These are phyloP conservation scores for Nibea coibor DNA, from an alignment of 2,113 vertebrate species.

Conservation along the genomic window DNA sequence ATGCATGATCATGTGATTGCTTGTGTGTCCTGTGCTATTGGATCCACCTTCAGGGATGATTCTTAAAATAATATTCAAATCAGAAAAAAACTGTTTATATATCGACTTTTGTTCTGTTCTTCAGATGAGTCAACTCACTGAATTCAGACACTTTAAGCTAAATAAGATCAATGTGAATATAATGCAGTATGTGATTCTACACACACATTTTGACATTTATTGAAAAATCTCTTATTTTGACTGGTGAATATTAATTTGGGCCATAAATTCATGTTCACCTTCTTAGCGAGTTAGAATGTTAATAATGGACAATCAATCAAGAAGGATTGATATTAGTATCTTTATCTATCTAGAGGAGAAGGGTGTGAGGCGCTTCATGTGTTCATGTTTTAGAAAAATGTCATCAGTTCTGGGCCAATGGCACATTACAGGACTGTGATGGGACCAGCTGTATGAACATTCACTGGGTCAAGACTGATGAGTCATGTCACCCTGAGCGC, in stretches of 20 bases:
- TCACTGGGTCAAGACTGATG: not conserved
- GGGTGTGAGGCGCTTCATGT: not conserved
- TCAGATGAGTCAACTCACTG: not conserved
- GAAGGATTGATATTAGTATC: not conserved
- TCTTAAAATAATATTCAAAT: not conserved
- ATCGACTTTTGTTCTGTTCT: not conserved
- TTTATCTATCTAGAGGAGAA: not conserved
- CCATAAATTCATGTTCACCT: no score
- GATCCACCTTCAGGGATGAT: not conserved
- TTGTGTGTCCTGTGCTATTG: not conserved
- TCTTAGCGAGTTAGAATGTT: not conserved
- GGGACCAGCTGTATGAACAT: not conserved
- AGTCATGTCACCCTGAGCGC: not conserved
- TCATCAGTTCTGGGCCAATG: not conserved
- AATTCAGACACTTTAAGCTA: not conserved
- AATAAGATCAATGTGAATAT: not conserved
- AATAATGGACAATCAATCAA: not conserved
- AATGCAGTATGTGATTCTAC: no score
- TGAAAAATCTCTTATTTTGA: no score
- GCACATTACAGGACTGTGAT: not conserved
- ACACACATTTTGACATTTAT: no score
- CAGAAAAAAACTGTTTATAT: not conserved
- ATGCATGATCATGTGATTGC: not conserved
- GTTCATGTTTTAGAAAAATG: not conserved
- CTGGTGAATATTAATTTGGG: no score